Base-by-base conservation (phyloP, 2,113 vertebrate species). In the Terrapene triunguis region DNA sequence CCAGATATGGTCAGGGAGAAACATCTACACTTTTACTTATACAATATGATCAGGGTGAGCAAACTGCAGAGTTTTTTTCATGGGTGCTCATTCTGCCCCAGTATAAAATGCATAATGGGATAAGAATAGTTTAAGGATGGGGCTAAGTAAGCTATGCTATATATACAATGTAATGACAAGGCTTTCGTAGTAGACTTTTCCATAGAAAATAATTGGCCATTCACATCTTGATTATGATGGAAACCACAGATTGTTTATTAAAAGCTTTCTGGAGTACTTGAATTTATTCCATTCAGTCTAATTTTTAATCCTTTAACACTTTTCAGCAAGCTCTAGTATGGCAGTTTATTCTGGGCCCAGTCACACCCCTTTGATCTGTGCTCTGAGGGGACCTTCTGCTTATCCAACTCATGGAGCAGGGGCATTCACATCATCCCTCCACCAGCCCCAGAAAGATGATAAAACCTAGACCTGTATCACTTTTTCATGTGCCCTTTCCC, bases 251-350 rank as follows among this genome's bases (percentile, higher is more conserved):
- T 94, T 93, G 87, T 82, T 88, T 87, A 91, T 83, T 79, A 83
- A n/a, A 83, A 54, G 44, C 89, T 95, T 91, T 95, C 80, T 21
- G 50, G 47, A 93, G 48, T 87, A 91, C 81, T 93, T 93, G 55
- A 92, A 86, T 22, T 90, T 84, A 84, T 5, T 95, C 72, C 72
- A 84, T 94, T 95, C 92, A 92, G 35, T 29, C 62, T 86, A 6
- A 1, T 82, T 93, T 95, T 88, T 91, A 93, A 94, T 91, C 55
- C 72, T 92, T 80, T 94, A 59, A 85, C 29, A 88, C 21, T 51
- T 80, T 81, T 72, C 10, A 87, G 24, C 47, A 95, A 84, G 10
- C 82, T 32, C 72, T 78, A 13, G 13, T 22, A 94, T 25, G 38
- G 4, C 22, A 91, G 51, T 94, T 97, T 93, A 59, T 88, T 87